These are phyloP conservation scores for Lochmaea crataegi DNA, from an alignment of 2,888 invertebrate species.

Conservation along the genomic window DNA sequence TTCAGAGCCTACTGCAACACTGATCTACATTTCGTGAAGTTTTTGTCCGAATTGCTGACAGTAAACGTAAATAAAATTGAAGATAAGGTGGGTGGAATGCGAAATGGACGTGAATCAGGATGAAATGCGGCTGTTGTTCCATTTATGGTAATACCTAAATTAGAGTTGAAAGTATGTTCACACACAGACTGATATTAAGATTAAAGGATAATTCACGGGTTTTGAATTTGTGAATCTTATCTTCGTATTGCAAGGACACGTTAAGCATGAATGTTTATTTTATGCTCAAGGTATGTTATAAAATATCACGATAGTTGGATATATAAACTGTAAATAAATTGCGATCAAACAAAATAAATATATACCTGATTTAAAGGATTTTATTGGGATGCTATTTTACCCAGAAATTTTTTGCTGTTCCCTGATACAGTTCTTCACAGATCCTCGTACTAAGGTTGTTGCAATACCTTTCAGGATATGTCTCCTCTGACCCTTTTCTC, in stretches of 20 bases:
- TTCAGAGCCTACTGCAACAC: slow-evolving; percentile 49
- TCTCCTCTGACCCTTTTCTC: too few species aligned
- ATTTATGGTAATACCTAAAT: slow-evolving; percentile 11
- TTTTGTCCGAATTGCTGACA: slow-evolving; percentile 35
- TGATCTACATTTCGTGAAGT: slow-evolving; percentile 50
- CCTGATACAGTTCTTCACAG: too few species aligned
- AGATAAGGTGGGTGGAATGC: slow-evolving; percentile 19
- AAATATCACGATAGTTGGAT: too few species aligned
- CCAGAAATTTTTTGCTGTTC: too few species aligned
- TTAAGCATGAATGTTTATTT: background rate
- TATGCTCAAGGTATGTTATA: too few species aligned
- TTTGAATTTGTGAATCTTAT: background rate
- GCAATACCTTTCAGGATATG: too few species aligned
- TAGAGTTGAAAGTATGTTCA: slow-evolving; percentile 5
- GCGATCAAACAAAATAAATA: too few species aligned
- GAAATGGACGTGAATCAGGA: slow-evolving; percentile 21
- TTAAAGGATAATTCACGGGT: background rate
- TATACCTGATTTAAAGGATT: too few species aligned
- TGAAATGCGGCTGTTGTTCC: slow-evolving; percentile 17
- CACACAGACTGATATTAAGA: background rate
- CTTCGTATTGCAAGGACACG: background rate
- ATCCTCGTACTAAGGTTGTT: too few species aligned
- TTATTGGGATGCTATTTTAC: too few species aligned
- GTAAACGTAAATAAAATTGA: slow-evolving; percentile 25
- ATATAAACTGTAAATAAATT: too few species aligned